phyloP scores from a whole-genome alignment of 2,888 invertebrate species.

The Tryphoninae sp. region DNA sequence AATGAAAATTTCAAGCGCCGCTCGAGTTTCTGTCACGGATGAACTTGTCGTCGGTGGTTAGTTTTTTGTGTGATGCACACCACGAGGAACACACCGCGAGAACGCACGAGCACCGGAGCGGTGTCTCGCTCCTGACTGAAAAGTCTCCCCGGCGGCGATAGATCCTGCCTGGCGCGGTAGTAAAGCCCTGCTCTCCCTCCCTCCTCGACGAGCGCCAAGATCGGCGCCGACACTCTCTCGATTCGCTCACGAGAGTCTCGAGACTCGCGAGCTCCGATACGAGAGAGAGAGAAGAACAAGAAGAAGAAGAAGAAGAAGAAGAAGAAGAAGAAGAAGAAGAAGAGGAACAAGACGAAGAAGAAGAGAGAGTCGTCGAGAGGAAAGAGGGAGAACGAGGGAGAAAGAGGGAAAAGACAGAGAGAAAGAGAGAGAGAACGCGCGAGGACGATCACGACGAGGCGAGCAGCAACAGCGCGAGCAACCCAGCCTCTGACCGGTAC shows the following conservation, averaged over 20 bases:
- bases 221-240: slow-evolving; percentile 62
- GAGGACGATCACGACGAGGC: slow-evolving; percentile 53
- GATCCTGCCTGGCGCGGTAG: slow-evolving; percentile 56
- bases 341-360: neutral
- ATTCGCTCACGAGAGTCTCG: slow-evolving; percentile 55
- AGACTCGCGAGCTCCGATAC: slow-evolving; percentile 33
- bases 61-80: slow-evolving; percentile 35
- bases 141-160: slow-evolving; percentile 61
- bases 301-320: slow-evolving; percentile 6
- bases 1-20: neutral
- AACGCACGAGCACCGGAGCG: slow-evolving; percentile 61
- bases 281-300: slow-evolving; percentile 20
- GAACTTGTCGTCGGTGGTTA: slow-evolving; percentile 21
- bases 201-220: slow-evolving; percentile 15
- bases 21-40: slow-evolving; percentile 25
- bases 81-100: slow-evolving; percentile 42
- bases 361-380: slow-evolving; percentile 40
- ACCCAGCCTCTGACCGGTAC: slow-evolving; percentile 61
- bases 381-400: slow-evolving; percentile 10
- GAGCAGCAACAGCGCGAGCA: slow-evolving; percentile 34
- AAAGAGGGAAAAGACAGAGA: neutral
- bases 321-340: neutral
- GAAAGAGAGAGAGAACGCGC: slow-evolving; percentile 42
- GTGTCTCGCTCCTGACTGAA: slow-evolving; percentile 65
- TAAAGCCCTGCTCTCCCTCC: slow-evolving; percentile 47